Conservation (phyloP, 1,140 invertebrate genomes). For the Colletes latitarsis region DNA sequence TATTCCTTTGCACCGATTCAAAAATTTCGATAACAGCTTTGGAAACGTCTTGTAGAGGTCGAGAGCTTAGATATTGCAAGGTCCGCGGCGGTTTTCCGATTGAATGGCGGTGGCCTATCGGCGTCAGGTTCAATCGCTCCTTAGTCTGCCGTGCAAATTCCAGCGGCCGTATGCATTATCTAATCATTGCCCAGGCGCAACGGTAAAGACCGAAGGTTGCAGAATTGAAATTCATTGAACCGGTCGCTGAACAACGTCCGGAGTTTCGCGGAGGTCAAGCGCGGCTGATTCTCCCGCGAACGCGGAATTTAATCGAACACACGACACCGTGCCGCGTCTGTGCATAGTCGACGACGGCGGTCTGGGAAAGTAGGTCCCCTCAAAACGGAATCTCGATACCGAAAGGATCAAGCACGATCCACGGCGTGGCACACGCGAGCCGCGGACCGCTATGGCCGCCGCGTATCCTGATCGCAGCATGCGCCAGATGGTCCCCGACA, state of each 20-base stretch:
- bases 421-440: neutral
- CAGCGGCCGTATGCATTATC: too few relatives aligned
- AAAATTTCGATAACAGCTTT: too few relatives aligned
- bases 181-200: conserved; percentile 6
- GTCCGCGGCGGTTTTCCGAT: too few relatives aligned
- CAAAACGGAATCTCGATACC: conserved; percentile 43
- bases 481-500: conserved; percentile 43
- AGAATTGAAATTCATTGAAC: conserved; percentile 45
- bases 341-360: neutral
- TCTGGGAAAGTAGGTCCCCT: conserved; percentile 19
- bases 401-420: conserved; percentile 2
- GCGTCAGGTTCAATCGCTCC: too few relatives aligned
- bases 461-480: neutral
- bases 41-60: too few relatives aligned
- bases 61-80: too few relatives aligned
- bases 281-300: neutral
- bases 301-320: conserved; percentile 35
- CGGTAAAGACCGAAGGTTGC: conserved; percentile 33
- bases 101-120: too few relatives aligned
- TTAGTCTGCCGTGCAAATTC: too few relatives aligned
- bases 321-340: neutral
- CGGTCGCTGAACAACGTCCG: neutral
- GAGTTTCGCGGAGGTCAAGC: conserved; percentile 13
- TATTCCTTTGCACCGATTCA: too few relatives aligned
- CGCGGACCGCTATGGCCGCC: conserved; percentile 40